Evolutionary conservation across 1,140 invertebrate species (phyloP).

Genomic region (Bombus picipes): DNA sequence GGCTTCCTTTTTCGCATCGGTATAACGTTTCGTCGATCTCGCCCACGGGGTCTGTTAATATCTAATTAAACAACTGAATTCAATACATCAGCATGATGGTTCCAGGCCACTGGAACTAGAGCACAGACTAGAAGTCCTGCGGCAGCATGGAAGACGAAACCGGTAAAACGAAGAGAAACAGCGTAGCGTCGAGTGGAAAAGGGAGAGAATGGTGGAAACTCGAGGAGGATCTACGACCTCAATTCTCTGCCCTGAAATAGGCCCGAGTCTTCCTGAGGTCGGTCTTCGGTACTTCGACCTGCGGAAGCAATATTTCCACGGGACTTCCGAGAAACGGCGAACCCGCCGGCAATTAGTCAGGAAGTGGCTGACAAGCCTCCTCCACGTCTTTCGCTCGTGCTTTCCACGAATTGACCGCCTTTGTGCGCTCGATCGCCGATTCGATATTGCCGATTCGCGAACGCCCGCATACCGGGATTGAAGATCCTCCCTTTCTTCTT

Average conservation of each 20-base stretch:
- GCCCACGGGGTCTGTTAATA: conserved; percentile 32
- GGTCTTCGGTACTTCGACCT: conserved; percentile 61
- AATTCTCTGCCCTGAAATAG: conserved; percentile 58
- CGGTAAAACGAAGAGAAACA: background rate
- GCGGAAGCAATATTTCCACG: conserved; percentile 72
- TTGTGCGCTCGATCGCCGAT: conserved; percentile 50
- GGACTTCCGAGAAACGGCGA: conserved; percentile 67
- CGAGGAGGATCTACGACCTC: conserved; percentile 62
- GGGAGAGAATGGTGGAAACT: conserved; percentile 13
- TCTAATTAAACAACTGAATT: conserved; percentile 61
- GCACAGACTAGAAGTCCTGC: background rate
- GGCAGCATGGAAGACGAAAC: background rate
- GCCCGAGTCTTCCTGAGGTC: conserved; percentile 62
- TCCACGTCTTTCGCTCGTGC: conserved; percentile 56
- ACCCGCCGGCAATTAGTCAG: conserved; percentile 71
- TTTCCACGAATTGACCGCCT: conserved; percentile 59
- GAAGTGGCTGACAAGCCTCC: conserved; percentile 71
- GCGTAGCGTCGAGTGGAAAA: background rate
- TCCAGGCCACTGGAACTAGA: conserved; percentile 29
- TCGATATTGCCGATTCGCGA: conserved; percentile 34
- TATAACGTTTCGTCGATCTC: background rate
- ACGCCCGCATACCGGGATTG: conserved; percentile 45
- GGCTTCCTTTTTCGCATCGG: too few species aligned
- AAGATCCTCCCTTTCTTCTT: conserved; percentile 46
- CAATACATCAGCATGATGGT: conserved; percentile 27